Base-by-base conservation (phyloP, 37 sponge, comb jelly and placozoan species). In the Oscarella lobularis region DNA sequence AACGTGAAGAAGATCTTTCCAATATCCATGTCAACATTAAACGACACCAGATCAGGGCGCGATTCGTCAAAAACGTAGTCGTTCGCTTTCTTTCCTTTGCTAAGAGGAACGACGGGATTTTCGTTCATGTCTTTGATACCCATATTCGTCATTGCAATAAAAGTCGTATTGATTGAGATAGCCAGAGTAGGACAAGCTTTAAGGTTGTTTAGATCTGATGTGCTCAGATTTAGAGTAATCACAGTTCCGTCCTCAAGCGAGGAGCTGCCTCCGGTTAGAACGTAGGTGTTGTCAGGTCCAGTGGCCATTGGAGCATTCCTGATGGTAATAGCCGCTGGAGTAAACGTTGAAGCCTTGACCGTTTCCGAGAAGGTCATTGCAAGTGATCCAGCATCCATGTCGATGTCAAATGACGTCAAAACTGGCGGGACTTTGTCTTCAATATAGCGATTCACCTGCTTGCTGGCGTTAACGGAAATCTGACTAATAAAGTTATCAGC, bases 351-450 rank as follows among this genome's bases (percentile, higher is more conserved):
- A 4, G 31, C 33, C 5, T 68, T 68, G 32, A 91, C 92, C 0
- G 85, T 87, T 36, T 91, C 92, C 37, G 87, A 87, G 78, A 91
- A 87, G 3, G 79, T 36, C 39, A 91, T 54, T 0, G 78, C 68
- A n/a, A 91, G 55, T 1, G 48, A 27, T 35, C 85, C 88, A 4
- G 67, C 55, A 40, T 87, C 80, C 78, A 87, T 76, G 74, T 91
- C 81, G 0, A 91, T 67, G 41, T 91, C 88, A 75, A 84, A 91
- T 60, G 81, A 60, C 37, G 80, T 77, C 65, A 91, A 79, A 6
- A 33, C 14, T 0, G 92, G 92, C 5, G 78, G 27, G 4, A 85
- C 85, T 6, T 66, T 76, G 79, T 91, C 92, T 6, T 41, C 67
- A 1, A 65, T 77, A 70, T 82, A 84, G 38, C 73, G 55, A 66